Base-by-base conservation (phyloP, 2,797 vertebrate genomes). In the Poecilia wingei region DNA sequence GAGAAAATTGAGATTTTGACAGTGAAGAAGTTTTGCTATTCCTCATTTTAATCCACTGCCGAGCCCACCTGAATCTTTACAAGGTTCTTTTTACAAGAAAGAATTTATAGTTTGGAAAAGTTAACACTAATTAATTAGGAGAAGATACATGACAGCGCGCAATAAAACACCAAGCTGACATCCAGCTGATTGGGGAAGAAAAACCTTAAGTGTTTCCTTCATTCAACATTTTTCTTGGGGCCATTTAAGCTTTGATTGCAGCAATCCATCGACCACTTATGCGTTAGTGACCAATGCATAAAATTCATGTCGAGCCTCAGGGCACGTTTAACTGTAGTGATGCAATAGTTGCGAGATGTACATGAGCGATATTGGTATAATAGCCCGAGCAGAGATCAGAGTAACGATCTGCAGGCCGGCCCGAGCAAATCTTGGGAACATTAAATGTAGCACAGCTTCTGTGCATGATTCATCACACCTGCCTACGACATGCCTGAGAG, bases 401-500 rank as follows among this genome's bases (percentile, higher is more conserved):
- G 31, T 28, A 55, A 59, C 39, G 53, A 61, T 74, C 79, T 5
- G 12, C 75, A 68, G 71, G 74, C 75, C 70, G 75, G 74, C 85
- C 57, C 45, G 43, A 83, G 72, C 53, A 82, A 89, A 86, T 77
- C 49, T 53, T 73, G 81, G 81, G 73, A 53, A 75, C 59, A 43
- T 5, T 22, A 61, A 79, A 76, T 51, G 25, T 4, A 76, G 70
- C 64, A 47, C 18, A 47, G 61, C 59, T 59, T 59, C 20, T 1
- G 41, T 90, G 79, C 36, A 87, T 91, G 84, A 93, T 90, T 88
- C 74, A 92, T 89, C 82, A 87, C 80, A 84, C 79, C 77, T 80
- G 73, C 81, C 81, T 79, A 43, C 53, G 70, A 77, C 81, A 74
- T 59, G 82, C 77, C 84, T 86, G 71, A 69, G 39, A 45, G 86